Evolutionary conservation across 1,140 invertebrate genomes (phyloP).

Genomic region (Drosophila tani): DNA sequence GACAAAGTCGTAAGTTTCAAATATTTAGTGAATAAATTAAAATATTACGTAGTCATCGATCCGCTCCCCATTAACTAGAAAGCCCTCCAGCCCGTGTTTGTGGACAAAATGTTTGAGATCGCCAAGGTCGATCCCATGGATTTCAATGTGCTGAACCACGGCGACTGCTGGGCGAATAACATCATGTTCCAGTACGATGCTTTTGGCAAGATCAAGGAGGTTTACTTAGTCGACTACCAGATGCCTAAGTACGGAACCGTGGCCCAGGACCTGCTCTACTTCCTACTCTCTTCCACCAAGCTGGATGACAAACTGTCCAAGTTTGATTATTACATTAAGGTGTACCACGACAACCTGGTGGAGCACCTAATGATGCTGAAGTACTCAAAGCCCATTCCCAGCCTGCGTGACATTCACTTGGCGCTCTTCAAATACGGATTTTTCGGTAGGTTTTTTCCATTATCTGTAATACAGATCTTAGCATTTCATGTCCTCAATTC

Average conservation of each 20-base stretch:
- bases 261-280: constrained; percentile 70
- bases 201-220: constrained; percentile 80
- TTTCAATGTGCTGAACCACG: constrained; percentile 88
- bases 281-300: constrained; percentile 71
- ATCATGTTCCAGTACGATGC: constrained; percentile 88
- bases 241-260: constrained; percentile 67
- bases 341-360: constrained; percentile 64
- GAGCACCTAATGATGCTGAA: constrained; percentile 66
- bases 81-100: constrained; percentile 25
- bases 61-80: constrained; percentile 13
- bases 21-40: background rate
- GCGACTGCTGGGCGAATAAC: constrained; percentile 87
- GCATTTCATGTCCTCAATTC: background rate
- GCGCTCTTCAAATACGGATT: background rate
- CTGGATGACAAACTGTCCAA: constrained; percentile 70
- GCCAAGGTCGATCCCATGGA: constrained; percentile 81
- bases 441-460: background rate
- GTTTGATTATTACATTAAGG: constrained; percentile 76
- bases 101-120: constrained; percentile 49
- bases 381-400: constrained; percentile 64
- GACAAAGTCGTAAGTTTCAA: constrained; percentile 57
- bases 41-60: too few relatives aligned
- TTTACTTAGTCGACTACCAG: constrained; percentile 71
- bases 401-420: constrained; percentile 61
- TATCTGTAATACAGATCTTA: background rate